Conservation (phyloP, 2,113 vertebrate species). For the Sula dactylatra region DNA sequence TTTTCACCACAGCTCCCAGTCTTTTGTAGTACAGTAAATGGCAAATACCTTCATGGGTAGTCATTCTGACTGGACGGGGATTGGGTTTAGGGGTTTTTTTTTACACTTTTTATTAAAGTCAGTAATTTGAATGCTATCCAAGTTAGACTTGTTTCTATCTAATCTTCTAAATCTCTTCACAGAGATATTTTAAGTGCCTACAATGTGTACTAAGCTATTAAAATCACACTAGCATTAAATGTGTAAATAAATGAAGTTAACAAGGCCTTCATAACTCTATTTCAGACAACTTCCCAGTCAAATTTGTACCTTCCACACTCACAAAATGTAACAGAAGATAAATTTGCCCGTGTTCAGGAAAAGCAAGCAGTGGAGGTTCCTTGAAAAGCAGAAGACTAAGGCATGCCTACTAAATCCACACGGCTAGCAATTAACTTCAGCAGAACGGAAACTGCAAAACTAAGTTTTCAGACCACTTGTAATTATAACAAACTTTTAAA, state of each 20-base stretch:
- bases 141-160: background rate
- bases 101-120: background rate
- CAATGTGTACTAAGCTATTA: background rate
- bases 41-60: background rate
- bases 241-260: background rate
- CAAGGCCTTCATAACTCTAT: background rate
- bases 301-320: background rate
- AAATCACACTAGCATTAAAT: background rate
- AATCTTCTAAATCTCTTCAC: background rate
- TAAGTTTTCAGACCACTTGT: background rate
- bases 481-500: background rate
- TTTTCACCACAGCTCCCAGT: background rate
- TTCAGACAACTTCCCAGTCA: background rate
- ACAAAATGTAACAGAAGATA: fast-evolving
- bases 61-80: background rate
- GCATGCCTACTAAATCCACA: background rate
- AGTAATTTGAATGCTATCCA: background rate
- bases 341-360: background rate
- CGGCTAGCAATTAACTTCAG: background rate
- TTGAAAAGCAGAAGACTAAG: background rate
- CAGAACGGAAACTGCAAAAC: background rate
- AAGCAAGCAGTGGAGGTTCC: background rate
- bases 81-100: background rate
- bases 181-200: background rate
- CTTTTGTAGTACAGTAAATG: background rate